phyloP scores from a whole-genome alignment of 2,888 invertebrate species.

The Macrosoma leucophasiata region DNA sequence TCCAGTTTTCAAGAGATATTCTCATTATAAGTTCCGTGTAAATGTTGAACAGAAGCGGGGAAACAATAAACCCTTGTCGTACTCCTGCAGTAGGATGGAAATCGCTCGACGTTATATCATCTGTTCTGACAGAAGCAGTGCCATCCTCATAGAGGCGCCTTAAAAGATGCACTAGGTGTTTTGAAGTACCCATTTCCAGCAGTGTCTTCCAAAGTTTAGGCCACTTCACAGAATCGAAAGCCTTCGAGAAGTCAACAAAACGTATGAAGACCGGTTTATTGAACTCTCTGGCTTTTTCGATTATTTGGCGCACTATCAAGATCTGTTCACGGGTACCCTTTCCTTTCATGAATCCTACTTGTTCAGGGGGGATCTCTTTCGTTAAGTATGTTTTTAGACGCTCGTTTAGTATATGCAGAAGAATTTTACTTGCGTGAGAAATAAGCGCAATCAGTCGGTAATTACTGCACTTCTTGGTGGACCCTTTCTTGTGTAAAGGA shows the following conservation, averaged over 20 bases:
- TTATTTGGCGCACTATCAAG: slow-evolving; percentile 11
- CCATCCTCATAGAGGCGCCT: too few relatives aligned
- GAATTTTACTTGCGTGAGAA: slow-evolving; percentile 18
- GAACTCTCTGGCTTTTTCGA: slow-evolving; percentile 15
- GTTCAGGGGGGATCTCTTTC: slow-evolving; percentile 13
- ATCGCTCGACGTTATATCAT: too few relatives aligned
- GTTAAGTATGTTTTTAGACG: slow-evolving; percentile 13
- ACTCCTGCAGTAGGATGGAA: too few relatives aligned
- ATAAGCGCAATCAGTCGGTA: slow-evolving; percentile 21
- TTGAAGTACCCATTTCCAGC: not conserved
- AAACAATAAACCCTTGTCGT: too few relatives aligned
- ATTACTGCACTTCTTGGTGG: slow-evolving; percentile 11
- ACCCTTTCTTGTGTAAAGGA: slow-evolving; percentile 4
- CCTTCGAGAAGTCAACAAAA: slow-evolving; percentile 14
- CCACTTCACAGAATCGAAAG: slow-evolving; percentile 10
- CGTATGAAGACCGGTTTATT: slow-evolving; percentile 15
- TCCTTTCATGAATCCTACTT: slow-evolving; percentile 20
- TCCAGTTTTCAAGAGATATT: too few relatives aligned
- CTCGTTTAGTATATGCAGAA: slow-evolving; percentile 17
- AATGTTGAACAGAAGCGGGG: too few relatives aligned
- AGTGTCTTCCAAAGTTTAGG: too few relatives aligned
- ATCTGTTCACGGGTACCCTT: slow-evolving; percentile 22
- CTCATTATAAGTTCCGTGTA: too few relatives aligned
- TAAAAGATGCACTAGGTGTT: too few relatives aligned
- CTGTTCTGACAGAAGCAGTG: too few relatives aligned